phyloP scores from a whole-genome alignment of 2,797 vertebrate genomes.

The Pangasius sanitwongsei region DNA sequence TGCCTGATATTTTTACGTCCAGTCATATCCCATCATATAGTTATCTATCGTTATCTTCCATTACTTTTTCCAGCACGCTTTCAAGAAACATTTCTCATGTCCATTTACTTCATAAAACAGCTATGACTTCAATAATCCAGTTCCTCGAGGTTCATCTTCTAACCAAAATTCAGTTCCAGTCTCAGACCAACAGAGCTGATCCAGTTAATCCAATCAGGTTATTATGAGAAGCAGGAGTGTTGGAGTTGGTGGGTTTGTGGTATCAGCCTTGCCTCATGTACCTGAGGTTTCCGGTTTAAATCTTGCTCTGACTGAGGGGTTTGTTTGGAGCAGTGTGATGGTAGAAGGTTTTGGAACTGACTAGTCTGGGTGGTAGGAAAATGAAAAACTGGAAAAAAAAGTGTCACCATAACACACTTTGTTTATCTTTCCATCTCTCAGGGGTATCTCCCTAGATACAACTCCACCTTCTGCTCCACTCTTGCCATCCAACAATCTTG shows the following conservation, averaged over 20 bases:
- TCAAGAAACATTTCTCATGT: background rate
- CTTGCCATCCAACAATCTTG: background rate
- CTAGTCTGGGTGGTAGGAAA: background rate
- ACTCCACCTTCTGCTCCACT: background rate
- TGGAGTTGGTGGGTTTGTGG: background rate
- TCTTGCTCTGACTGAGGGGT: background rate
- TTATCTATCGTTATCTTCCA: background rate
- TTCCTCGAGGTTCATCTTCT: background rate
- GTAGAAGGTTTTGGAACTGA: background rate
- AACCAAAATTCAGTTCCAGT: background rate
- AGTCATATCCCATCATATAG: background rate
- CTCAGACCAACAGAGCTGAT: background rate
- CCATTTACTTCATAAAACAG: background rate
- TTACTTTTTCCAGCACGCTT: background rate
- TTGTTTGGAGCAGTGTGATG: background rate
- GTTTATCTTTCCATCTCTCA: background rate
- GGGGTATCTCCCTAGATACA: background rate
- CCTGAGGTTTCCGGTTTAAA: background rate
- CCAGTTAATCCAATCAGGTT: background rate
- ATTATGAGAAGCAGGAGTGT: background rate
- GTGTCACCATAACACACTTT: background rate
- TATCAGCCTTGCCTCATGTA: background rate
- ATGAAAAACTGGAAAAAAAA: background rate
- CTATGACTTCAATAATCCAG: background rate
- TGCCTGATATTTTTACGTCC: background rate